Evolutionary conservation across 1,140 invertebrate species (phyloP).

Genomic region (Drosophila quadrilineata): DNA sequence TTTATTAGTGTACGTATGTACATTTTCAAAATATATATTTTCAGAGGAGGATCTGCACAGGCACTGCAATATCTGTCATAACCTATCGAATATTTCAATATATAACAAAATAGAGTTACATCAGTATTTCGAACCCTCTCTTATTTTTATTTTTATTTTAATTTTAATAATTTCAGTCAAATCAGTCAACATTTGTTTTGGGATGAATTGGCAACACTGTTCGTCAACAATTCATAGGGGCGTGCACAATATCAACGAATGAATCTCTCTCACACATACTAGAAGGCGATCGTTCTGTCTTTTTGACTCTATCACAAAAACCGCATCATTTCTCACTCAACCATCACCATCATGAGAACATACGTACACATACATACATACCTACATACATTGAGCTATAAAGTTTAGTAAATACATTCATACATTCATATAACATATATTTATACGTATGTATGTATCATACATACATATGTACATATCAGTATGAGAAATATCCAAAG

Average conservation of each 20-base stretch:
- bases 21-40: too few species aligned
- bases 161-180: too few species aligned
- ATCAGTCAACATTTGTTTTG: too few species aligned
- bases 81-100: too few species aligned
- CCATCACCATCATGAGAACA: too few species aligned
- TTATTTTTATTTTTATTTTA: too few species aligned
- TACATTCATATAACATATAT: not conserved
- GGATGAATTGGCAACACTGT: too few species aligned
- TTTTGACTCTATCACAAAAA: slow-evolving; percentile 39
- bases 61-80: too few species aligned
- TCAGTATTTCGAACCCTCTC: too few species aligned
- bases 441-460: slow-evolving; percentile 5
- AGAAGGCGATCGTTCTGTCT: slow-evolving; percentile 11
- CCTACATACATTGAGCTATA: slow-evolving; percentile 3
- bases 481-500: not conserved
- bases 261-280: slow-evolving; percentile 26
- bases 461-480: not conserved
- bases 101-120: too few species aligned
- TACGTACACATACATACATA: not conserved
- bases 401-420: slow-evolving; percentile 38
- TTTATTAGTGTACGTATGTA: too few species aligned
- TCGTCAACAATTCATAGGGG: slow-evolving; percentile 62
- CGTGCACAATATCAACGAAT: slow-evolving; percentile 69
- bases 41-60: too few species aligned
- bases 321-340: slow-evolving; percentile 62